A percentile compares a stretch with the other conserved stretches of the same genome.
Evolutionary conservation across 2,113 vertebrate species (phyloP).

Genomic region (Tenrec ecaudatus): DNA sequence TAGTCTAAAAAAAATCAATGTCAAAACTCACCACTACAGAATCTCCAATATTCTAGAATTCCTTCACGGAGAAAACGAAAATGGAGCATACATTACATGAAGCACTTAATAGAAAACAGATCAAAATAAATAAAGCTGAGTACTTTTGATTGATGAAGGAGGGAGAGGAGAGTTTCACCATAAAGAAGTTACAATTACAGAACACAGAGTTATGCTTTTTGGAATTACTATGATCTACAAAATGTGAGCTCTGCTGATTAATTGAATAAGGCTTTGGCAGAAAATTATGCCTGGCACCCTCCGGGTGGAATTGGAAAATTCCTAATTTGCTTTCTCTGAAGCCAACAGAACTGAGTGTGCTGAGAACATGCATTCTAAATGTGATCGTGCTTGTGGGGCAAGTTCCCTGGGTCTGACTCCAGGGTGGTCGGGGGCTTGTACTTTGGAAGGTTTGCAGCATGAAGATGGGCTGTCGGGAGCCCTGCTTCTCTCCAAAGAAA

Average conservation of each 20-base stretch:
- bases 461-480: too few species aligned
- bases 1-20: constrained; percentile 57
- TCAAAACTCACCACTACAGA: not conserved
- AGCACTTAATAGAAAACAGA: constrained; percentile 32
- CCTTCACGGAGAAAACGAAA: not conserved
- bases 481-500: not conserved
- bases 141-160: not conserved
- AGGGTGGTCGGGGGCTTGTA: too few species aligned
- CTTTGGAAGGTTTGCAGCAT: not conserved
- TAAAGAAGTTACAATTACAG: not conserved
- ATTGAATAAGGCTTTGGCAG: not conserved
- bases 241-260: not conserved
- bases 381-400: not conserved
- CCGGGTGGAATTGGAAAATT: not conserved
- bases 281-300: not conserved
- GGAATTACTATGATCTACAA: not conserved
- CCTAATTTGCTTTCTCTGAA: constrained; percentile 21
- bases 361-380: not conserved
- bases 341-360: not conserved
- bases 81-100: not conserved
- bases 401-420: too few species aligned
- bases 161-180: not conserved
- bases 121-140: constrained; percentile 40
- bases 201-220: not conserved
- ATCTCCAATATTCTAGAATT: not conserved